Base-by-base conservation (phyloP, 2,797 vertebrate species). In the Etheostoma perlongum region DNA sequence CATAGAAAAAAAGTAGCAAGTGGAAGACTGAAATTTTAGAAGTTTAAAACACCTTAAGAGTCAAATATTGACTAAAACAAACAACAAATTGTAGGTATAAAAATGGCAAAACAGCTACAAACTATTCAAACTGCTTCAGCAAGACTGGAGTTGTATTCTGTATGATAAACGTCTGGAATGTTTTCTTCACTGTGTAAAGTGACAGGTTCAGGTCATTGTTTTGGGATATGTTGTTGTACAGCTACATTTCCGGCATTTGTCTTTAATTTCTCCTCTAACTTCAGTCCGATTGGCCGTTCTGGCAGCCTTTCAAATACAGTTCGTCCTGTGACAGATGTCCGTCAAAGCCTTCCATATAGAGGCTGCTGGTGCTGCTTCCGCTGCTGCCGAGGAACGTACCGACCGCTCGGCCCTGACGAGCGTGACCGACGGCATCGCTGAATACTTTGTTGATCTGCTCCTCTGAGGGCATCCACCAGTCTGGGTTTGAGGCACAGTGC, bases 401-500 rank as follows among this genome's bases (percentile, higher is more conserved):
- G 65, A 99, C 97, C 0, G 98, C 98, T 5, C 98, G 96, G 64
- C 98, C 98, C 92, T 99, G 98, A 2, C 98, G 97, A 30, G 98
- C 98, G 0, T 99, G 98, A 16, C 98, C 98, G 21, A 99, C 98
- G 0, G 98, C 98, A 0, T 99, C 98, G 1, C 98, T 99, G 95
- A 99, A 99, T 47, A 99, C 98, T 85, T 99, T 99, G 95, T 99
- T 99, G 83, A 99, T 99, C 91, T 99, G 98, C 93, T 99, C 98
- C 85, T 99, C 98, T 0, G 98, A 99, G 0, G 98, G 98, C 98
- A 99, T 99, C 98, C 98, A 99, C 98, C 98, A 99, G 93, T 99
- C 98, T 0, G 96, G 97, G 93, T 99, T 99, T 88, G 98, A 99
- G 80, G 97, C 98, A 85, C 98, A 99, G 79, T 99, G 98, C 97